Conservation (phyloP, 2,888 invertebrate genomes). For the Chorisops tibialis region DNA sequence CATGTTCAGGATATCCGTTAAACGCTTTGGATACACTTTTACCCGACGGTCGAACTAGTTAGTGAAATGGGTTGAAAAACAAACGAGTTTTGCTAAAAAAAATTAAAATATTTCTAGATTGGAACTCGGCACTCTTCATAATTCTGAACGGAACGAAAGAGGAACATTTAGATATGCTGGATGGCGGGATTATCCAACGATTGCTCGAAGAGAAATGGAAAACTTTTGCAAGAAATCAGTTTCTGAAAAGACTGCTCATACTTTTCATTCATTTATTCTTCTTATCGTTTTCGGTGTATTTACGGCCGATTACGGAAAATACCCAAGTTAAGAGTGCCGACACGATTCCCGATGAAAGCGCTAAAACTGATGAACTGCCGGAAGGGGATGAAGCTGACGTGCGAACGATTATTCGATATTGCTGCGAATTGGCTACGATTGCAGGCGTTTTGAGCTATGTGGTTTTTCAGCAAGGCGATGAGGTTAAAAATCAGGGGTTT, state of each 20-base stretch:
- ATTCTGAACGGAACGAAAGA: conserved; percentile 96
- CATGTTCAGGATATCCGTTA: conserved; percentile 95
- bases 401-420: conserved; percentile 59
- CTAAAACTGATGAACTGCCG: neutral
- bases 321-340: conserved; percentile 38
- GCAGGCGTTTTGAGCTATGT: conserved; percentile 84
- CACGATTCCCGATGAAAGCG: conserved; percentile 36
- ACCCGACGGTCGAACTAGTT: conserved; percentile 93
- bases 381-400: conserved; percentile 52
- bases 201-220: conserved; percentile 99
- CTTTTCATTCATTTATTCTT: conserved; percentile 82
- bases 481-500: conserved; percentile 91
- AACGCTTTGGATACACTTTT: conserved; percentile 93
- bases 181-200: conserved; percentile 96
- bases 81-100: neutral
- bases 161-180: conserved; percentile 97
- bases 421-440: conserved; percentile 81
- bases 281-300: conserved; percentile 86
- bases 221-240: conserved; percentile 92
- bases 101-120: conserved; percentile 64
- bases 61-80: conserved; percentile 39
- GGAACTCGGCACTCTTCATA: conserved; percentile 97
- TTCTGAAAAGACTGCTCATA: conserved; percentile 85
- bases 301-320: conserved; percentile 64
- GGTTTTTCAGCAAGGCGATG: conserved; percentile 88